Percentiles rank a stretch among this genome's conserved stretches.
Evolutionary conservation across 23 tunicate species (phyloP).

Genomic region (Trididemnum clinides): DNA sequence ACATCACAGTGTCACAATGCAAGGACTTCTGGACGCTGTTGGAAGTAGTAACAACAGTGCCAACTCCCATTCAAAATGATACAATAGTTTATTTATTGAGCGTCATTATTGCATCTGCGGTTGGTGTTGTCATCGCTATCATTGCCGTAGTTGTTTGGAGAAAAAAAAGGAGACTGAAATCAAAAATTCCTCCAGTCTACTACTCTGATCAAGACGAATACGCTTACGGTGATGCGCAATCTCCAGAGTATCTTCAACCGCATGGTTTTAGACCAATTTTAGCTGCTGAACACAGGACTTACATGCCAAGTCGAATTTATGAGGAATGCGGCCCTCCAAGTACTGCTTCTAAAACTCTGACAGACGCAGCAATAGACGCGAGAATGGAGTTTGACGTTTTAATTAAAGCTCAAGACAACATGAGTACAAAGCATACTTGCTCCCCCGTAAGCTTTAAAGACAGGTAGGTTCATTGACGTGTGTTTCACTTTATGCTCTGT

Average conservation of each 20-base stretch:
- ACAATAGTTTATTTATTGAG: neutral
- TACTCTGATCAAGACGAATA: slow-evolving; percentile 7
- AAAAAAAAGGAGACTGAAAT: neutral
- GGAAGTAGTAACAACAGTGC: neutral
- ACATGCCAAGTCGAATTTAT: slow-evolving; percentile 45
- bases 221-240: slow-evolving; percentile 3
- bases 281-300: neutral
- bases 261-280: neutral
- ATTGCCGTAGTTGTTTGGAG: slow-evolving; percentile 16
- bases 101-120: slow-evolving; percentile 27
- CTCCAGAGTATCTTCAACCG: slow-evolving; percentile 9
- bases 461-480: too few relatives aligned
- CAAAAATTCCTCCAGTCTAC: slow-evolving; percentile 18
- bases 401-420: slow-evolving; percentile 39
- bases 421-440: slow-evolving; percentile 32
- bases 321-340: slow-evolving; percentile 47
- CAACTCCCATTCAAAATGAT: neutral
- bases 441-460: slow-evolving; percentile 22
- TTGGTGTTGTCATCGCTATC: slow-evolving; percentile 24
- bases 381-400: slow-evolving; percentile 80
- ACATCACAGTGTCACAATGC: slow-evolving; percentile 32
- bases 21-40: slow-evolving; percentile 34
- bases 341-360: neutral
- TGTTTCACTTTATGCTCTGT: too few relatives aligned
- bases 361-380: slow-evolving; percentile 72